Evolutionary conservation across 1,140 invertebrate species (phyloP), one percentile per base, ranked within the genome.

Genomic region (Drosophila gunungcola): DNA sequence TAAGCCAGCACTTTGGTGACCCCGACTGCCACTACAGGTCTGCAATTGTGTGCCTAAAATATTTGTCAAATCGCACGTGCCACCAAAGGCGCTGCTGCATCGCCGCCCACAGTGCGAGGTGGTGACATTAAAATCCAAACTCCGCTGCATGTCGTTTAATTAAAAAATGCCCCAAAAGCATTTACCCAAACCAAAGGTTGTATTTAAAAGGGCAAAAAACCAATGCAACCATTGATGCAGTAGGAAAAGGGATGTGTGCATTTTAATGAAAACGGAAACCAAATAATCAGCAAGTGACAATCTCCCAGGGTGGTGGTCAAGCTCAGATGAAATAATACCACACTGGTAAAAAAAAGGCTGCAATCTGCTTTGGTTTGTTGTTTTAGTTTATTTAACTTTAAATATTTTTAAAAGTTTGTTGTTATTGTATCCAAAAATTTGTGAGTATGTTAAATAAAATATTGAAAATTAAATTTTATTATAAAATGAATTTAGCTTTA

Each of bases 141-240:
- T 62, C 12, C 32, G 80, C 52, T 80, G 81, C 81, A 83, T 73
- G 84, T 72, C 73, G 64, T 84, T 89, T 89, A 89, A 89, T 89
- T 89, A 88, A 89, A 86, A 89, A 89, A 89, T 89, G 85, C 85
- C 85, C 85, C 85, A 89, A 90, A 89, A 89, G 80, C 85, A 89
- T 89, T 89, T 89, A 89, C 84, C 43, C 80, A 64, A 64, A 73
- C 49, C 12, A 32, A 13, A 21, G 27, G 34, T 32, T 53, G 42
- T 38, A 36, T 36, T 52, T 36, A 48, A 70, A 68, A 52, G 73
- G 73, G 25, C 54, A 58, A 36, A 56, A 64, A 61, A 39, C 25
- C 41, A 64, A 69, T 62, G 62, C 65, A 78, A 65, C 43, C 42
- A 62, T 69, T 78, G 63, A 58, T 85, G 81, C 68, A 74, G 56